A percentile compares a stretch with the other conserved stretches of the same genome.
Conservation (phyloP, 1,140 invertebrate genomes). For the Euura saliciscinereae region DNA sequence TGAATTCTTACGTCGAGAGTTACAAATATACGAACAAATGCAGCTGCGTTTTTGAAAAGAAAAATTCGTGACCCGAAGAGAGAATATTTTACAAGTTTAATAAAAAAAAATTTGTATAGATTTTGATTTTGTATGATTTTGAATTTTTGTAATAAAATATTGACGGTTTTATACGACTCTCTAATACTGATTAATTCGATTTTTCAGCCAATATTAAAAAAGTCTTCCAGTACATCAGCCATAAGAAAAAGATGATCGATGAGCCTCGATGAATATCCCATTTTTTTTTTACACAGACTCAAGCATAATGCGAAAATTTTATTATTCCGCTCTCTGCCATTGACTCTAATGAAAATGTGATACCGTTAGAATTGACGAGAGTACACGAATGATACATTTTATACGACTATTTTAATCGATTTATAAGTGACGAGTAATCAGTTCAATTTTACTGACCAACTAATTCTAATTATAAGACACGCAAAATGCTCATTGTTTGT, state of each 20-base stretch:
- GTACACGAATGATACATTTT: neutral
- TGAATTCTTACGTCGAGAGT: neutral
- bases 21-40: neutral
- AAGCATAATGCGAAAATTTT: neutral
- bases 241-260: slow-evolving; percentile 33
- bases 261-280: neutral
- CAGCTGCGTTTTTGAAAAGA: neutral
- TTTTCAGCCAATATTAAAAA: slow-evolving; percentile 43
- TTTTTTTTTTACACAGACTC: no score
- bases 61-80: neutral
- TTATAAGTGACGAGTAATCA: neutral
- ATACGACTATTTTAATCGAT: neutral
- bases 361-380: neutral
- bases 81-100: neutral
- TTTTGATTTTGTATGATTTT: neutral
- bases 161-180: slow-evolving; percentile 12
- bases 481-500: neutral
- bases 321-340: neutral
- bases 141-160: slow-evolving; percentile 9
- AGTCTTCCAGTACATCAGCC: slow-evolving; percentile 30
- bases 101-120: slow-evolving; percentile 9
- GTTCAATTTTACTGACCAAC: no score
- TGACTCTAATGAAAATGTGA: neutral
- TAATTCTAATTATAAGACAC: neutral
- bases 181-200: slow-evolving; percentile 16